Conservation (phyloP, 1,140 invertebrate species). For the Aphaenogaster ashmeadi region DNA sequence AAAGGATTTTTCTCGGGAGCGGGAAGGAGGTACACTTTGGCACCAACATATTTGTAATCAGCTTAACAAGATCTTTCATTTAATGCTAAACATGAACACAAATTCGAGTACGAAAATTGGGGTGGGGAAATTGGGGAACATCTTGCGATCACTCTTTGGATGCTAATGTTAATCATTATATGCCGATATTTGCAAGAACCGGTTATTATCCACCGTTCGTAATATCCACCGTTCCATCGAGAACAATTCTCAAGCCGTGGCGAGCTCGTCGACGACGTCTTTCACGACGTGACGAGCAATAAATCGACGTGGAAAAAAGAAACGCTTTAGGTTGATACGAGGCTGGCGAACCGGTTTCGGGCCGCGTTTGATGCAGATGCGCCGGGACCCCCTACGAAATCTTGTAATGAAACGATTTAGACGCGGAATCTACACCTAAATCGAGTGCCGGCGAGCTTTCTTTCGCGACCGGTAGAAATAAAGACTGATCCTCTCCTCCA, state of each 20-base stretch:
- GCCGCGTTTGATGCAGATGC: conserved; percentile 84
- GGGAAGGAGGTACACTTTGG: no score
- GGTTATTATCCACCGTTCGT: conserved; percentile 17
- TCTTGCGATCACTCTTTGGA: neutral
- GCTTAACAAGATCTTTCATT: no score
- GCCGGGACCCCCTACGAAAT: conserved; percentile 84
- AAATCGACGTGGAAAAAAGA: conserved; percentile 56
- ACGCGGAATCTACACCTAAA: conserved; percentile 81
- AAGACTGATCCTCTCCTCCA: conserved; percentile 43
- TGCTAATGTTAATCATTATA: neutral
- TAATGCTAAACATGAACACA: no score
- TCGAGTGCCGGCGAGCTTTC: conserved; percentile 49
- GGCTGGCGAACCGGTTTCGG: conserved; percentile 80
- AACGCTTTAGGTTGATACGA: conserved; percentile 66
- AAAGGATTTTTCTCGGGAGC: no score
- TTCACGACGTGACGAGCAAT: conserved; percentile 67
- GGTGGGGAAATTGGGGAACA: no score
- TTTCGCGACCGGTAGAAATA: conserved; percentile 65
- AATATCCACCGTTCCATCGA: conserved; percentile 11
- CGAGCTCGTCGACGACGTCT: conserved; percentile 29
- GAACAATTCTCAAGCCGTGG: conserved; percentile 54
- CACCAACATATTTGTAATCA: no score
- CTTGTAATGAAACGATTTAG: conserved; percentile 87
- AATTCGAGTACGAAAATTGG: no score
- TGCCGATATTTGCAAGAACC: conserved; percentile 2